A percentile compares a stretch with the other conserved stretches of the same genome.
Conservation (phyloP, 2,113 vertebrate species). For the Heptranchias perlo region DNA sequence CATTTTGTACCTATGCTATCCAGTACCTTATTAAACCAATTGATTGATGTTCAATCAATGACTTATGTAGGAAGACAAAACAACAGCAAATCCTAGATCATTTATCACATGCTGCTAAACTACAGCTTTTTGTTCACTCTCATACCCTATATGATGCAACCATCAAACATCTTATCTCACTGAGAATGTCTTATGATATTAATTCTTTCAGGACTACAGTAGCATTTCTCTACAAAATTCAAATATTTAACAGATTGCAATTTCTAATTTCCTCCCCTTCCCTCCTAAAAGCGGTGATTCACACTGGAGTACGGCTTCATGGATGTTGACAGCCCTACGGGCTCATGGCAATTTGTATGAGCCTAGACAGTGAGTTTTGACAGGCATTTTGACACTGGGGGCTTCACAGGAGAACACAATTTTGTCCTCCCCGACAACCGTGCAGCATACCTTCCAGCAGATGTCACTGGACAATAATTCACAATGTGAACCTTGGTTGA, state of each 20-base stretch:
- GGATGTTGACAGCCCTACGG: neutral
- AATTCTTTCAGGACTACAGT: neutral
- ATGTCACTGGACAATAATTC: neutral
- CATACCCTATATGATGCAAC: neutral
- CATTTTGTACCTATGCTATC: constrained; percentile 36
- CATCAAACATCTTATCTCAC: neutral
- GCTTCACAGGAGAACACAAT: neutral
- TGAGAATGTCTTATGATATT: neutral
- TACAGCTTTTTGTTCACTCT: constrained; percentile 27
- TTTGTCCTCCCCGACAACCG: neutral
- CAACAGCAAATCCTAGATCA: constrained; percentile 15
- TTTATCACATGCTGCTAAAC: constrained; percentile 35
- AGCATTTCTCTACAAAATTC: neutral
- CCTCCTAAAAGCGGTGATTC: neutral
- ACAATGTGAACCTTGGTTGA: neutral
- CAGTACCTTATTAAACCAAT: constrained; percentile 38
- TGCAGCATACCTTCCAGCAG: neutral
- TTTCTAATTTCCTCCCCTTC: neutral
- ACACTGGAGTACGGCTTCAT: too few relatives aligned
- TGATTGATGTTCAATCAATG: constrained; percentile 41
- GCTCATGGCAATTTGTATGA: neutral
- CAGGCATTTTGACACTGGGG: neutral
- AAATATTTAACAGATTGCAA: neutral
- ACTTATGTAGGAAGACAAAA: constrained; percentile 34
- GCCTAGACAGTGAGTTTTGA: neutral